Conservation (phyloP, 2,797 vertebrate genomes). For the Anas bernieri region DNA sequence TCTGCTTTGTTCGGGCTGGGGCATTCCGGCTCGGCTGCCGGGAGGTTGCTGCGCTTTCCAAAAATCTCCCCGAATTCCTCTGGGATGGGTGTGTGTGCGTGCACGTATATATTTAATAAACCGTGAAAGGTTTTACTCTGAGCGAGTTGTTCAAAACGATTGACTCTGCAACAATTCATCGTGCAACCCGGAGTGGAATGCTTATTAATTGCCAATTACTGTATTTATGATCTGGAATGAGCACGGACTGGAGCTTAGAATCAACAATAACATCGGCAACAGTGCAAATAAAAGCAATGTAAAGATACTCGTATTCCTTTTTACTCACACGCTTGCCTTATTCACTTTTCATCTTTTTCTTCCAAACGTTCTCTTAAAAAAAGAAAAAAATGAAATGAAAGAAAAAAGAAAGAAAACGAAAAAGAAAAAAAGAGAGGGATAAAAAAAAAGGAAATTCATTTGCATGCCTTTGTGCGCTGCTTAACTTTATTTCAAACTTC, state of each 20-base stretch:
- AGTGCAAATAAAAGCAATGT: not conserved
- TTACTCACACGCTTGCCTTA: not conserved
- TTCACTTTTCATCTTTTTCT: not conserved
- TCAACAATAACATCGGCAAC: not conserved
- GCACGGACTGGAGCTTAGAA: not conserved
- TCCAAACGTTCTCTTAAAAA: not conserved
- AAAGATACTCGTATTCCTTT: not conserved
- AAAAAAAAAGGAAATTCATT: not conserved
- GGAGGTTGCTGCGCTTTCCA: not conserved
- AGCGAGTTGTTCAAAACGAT: not conserved
- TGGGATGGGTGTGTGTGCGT: constrained; percentile 1
- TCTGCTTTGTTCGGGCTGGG: constrained; percentile 1
- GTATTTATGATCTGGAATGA: not conserved
- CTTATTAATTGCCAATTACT: constrained; percentile 51
- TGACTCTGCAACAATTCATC: not conserved
- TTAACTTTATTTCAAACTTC: constrained; percentile 50
- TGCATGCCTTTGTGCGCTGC: not conserved
- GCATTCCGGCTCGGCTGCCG: not conserved
- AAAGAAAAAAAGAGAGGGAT: not conserved
- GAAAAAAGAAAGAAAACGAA: too few species aligned
- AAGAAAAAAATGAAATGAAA: not conserved
- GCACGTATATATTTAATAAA: constrained; percentile 5
- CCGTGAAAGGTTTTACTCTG: not conserved
- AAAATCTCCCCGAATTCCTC: not conserved
- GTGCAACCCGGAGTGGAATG: not conserved